phyloP scores from a whole-genome alignment of 2,797 vertebrate species.

The Todus mexicanus region DNA sequence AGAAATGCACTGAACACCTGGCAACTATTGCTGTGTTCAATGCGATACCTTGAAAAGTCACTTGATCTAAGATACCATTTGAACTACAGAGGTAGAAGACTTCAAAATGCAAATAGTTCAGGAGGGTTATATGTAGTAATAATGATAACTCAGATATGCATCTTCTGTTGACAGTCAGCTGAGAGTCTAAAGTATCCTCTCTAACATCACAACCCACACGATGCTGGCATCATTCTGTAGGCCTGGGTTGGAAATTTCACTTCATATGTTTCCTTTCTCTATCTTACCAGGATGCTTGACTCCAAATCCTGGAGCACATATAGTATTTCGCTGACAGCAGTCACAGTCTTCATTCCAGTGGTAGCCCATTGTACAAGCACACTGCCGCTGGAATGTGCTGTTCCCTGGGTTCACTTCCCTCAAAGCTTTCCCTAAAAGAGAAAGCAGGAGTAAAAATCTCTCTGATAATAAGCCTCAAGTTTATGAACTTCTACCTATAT shows the following conservation, averaged over 20 bases:
- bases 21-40: neutral
- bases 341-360: slow-evolving; percentile 89
- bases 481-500: neutral
- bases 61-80: neutral
- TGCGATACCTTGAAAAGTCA: neutral
- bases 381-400: slow-evolving; percentile 77
- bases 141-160: neutral
- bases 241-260: neutral
- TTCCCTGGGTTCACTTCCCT: slow-evolving; percentile 78
- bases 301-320: slow-evolving; percentile 81
- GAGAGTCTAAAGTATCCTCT: neutral
- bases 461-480: neutral
- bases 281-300: slow-evolving; percentile 72
- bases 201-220: accelerated
- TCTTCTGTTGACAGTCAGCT: neutral
- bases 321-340: slow-evolving; percentile 82
- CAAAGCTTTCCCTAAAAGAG: slow-evolving; percentile 83
- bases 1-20: neutral
- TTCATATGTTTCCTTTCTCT: neutral
- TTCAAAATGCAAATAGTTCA: neutral
- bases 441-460: neutral
- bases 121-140: neutral
- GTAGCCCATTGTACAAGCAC: slow-evolving; percentile 80
- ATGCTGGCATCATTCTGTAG: neutral
- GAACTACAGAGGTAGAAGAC: neutral